Base-by-base conservation (phyloP, 2,888 invertebrate genomes). In the Brenthis hecate region DNA sequence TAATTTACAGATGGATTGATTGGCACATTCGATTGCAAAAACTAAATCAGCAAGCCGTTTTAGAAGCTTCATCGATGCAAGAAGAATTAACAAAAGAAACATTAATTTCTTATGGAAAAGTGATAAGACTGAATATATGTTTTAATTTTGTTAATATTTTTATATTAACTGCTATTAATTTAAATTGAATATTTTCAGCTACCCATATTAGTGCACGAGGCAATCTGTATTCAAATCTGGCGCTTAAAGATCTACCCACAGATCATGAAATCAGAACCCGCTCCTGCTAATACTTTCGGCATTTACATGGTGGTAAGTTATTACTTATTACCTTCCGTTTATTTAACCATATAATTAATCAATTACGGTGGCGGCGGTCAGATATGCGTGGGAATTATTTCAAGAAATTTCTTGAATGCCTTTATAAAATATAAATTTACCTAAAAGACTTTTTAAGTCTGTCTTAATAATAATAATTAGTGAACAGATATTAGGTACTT, bases 1-100 rank as follows among this genome's bases (percentile, higher is more conserved):
- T 51, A 1, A 51, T 51, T 28, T 19, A 62, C 62, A 96, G 96
- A 65, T 97, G 97, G 97, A 88, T 97, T 58, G 96, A 96, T 76
- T 95, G 95, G 88, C 98, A 98, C 81, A 95, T 97, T 81, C 94
- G 96, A 77, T 84, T 98, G 11, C 96, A 98, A 80, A 96, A 97
- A 84, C 84, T 98, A 13, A 97, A 97, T 80, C 97, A 98, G 85
- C 97, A 98, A 90, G 97, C 97, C 1, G 94, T 97, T 56, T 84
- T 97, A 55, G 98, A 98, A 92, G 97, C 97, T 1, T 94, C 95
- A 13, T 94, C 94, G 36, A 91, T 96, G 80, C 95, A 95, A 75
- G 97, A 98, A 85, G 98, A 98, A 87, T 94, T 95, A 65, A 96
- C 98, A 0, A 98, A 97, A 87, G 98, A 98, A 88, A 94, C 95